Base-by-base conservation (phyloP, 2,113 vertebrate species). In the Lanius ludovicianus region DNA sequence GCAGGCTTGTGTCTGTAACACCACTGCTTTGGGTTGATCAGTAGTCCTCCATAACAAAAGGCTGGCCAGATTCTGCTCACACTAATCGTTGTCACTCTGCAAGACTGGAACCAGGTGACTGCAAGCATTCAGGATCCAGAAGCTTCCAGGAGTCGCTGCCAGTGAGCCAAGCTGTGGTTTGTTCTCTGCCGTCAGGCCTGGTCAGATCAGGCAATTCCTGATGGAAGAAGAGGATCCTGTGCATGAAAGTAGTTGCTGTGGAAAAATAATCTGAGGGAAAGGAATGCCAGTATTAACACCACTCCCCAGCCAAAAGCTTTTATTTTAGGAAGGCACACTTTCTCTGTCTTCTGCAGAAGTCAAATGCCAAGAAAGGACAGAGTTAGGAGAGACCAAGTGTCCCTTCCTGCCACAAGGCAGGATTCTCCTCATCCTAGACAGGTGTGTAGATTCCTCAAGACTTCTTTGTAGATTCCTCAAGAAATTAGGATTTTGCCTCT, bases 31-130 rank as follows among this genome's bases (percentile, higher is more conserved):
- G 53, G 10, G 10, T 28, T 68, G 44, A 57, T 41, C 49, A 42
- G 3, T 20, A 1, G 2, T 18, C 12, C 21, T 55, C 31, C 8
- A 6, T 24, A 55, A 81, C 1, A 16, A 75, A 84, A 18, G 6
- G 11, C 20, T 53, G 64, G 20, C 10, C 31, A 20, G 13, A 39
- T 49, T 62, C 60, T 86, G 20, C 59, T 56, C 1, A 0, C 31
- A 11, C 10, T 24, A 7, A 35, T 18, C 1, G 0, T 23, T 0
- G 0, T 11, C 35, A 12, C 27, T 52, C 8, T 52, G 33, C 27
- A 44, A 49, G 64, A 31, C 9, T 44, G 41, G 39, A 84, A 59
- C 3, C 27, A 50, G n/a, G 30, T n/a, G 39, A 8, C 23, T 81
- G 39, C 28, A 47, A 33, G 33, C 0, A 0, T 27, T 31, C 18